Evolutionary conservation across 2,113 vertebrate genomes (phyloP).

Genomic region (Hiodon tergisus): DNA sequence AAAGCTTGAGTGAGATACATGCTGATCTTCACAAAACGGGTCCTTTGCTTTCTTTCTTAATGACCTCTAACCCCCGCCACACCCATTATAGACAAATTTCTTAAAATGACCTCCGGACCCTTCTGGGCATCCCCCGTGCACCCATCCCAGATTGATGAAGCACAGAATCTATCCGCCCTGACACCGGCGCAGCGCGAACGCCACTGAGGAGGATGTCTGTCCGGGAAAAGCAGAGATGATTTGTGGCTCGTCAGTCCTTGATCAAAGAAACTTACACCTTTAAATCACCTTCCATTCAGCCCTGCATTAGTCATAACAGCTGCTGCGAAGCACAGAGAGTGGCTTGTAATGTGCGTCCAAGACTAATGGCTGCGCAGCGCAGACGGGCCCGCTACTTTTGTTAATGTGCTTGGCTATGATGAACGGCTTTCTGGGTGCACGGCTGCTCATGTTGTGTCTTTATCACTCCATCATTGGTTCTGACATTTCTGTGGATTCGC

Average conservation of each 20-base stretch:
- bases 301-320: constrained; percentile 35
- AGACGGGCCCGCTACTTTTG: constrained; percentile 32
- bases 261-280: constrained; percentile 37
- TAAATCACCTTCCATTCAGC: constrained; percentile 44
- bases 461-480: constrained; percentile 4
- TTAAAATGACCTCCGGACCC: neutral
- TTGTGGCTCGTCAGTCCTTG: constrained; percentile 36
- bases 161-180: neutral
- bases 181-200: constrained; percentile 26
- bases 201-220: constrained; percentile 19
- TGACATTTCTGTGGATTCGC: neutral
- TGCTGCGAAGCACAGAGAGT: constrained; percentile 22
- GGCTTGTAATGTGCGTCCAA: constrained; percentile 37
- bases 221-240: constrained; percentile 36
- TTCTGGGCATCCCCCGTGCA: neutral
- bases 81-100: constrained; percentile 6
- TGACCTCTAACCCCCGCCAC: neutral
- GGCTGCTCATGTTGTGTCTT: neutral
- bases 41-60: neutral
- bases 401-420: constrained; percentile 44
- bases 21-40: constrained; percentile 11
- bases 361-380: constrained; percentile 41
- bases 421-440: constrained; percentile 33
- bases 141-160: constrained; percentile 1
- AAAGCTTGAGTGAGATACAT: constrained; percentile 6